Base-by-base conservation (phyloP, 2,888 invertebrate genomes). In the Prenolepis imparis region DNA sequence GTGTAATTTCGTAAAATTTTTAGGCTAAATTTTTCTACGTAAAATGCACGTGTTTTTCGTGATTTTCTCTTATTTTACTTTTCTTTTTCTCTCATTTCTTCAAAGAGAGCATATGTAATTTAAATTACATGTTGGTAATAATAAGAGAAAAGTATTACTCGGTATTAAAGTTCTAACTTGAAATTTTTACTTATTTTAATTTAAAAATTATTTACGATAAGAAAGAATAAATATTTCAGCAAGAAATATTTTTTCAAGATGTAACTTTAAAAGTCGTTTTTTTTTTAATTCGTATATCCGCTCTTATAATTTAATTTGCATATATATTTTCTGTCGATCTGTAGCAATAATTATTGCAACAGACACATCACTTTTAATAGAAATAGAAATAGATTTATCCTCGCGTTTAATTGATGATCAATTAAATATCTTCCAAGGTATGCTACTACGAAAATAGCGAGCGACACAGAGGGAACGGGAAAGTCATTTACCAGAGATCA, bases 1-100 rank as follows among this genome's bases (percentile, higher is more conserved):
- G n/a, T 36, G 8, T 32, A 3, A 41, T 52, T 18, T 18, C 1
- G 0, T 28, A 36, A 36, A 74, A 66, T 41, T 66, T 55, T 55
- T 66, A 52, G 66, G 66, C 39, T 78, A 32, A 57, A 44, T 36
- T 68, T 68, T 9, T 68, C 3, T 41, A 21, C 24, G 3, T 41
- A 15, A 57, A 1, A 8, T 0, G 15, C 12, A 28, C 0, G 32
- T 44, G 41, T 44, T 66, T 75, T 5, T 32, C 15, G 39, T n/a
- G 32, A 68, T 68, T 57, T 28, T 68, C 77, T 41, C 77, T 41
- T 68, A 32, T 75, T 61, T 74, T 74, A 28, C n/a, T n/a, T n/a
- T n/a, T 28, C 1, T 73, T n/a, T 52, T 39, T 52, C 8, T 52
- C n/a, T n/a, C 8, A 8, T n/a, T 52, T 52, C n/a, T 52, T n/a